Percentiles rank a stretch among this genome's conserved stretches.
Conservation (phyloP, 1,140 invertebrate species). For the Potamilus streckersoni region DNA sequence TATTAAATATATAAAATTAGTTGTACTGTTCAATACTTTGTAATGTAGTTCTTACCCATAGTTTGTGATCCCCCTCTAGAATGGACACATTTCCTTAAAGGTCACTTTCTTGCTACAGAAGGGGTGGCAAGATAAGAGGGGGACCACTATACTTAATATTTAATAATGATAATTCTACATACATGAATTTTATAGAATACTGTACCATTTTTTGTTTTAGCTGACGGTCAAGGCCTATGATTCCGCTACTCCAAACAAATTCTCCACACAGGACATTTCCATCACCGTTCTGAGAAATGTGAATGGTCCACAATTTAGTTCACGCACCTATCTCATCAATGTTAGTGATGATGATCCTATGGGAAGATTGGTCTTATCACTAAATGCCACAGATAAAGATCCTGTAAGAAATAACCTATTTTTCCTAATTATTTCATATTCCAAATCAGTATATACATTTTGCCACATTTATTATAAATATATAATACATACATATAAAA, state of each 20-base stretch:
- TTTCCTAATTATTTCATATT: not conserved
- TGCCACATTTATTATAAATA: too few species aligned
- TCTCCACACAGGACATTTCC: not conserved
- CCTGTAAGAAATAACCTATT: slow-evolving; percentile 9
- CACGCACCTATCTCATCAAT: not conserved
- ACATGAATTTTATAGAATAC: not conserved
- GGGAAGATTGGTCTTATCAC: slow-evolving; percentile 1
- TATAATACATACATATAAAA: too few species aligned
- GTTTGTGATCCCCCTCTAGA: too few species aligned
- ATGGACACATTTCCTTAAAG: too few species aligned
- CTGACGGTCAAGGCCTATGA: slow-evolving; percentile 21
- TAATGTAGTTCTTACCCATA: too few species aligned
- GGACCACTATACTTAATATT: too few species aligned
- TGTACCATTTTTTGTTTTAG: slow-evolving; percentile 9
- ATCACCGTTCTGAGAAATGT: slow-evolving; percentile 20
- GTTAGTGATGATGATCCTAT: slow-evolving; percentile 12
- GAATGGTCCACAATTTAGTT: not conserved
- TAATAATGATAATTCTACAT: too few species aligned
- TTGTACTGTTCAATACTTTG: too few species aligned
- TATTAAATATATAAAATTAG: too few species aligned
- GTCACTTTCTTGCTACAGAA: too few species aligned
- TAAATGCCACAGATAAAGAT: slow-evolving; percentile 21
- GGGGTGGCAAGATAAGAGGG: too few species aligned
- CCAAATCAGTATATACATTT: too few species aligned
- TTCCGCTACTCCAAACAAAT: slow-evolving; percentile 1